phyloP scores from a whole-genome alignment of 1,140 invertebrate genomes.

The Drosophila lacteicornis region DNA sequence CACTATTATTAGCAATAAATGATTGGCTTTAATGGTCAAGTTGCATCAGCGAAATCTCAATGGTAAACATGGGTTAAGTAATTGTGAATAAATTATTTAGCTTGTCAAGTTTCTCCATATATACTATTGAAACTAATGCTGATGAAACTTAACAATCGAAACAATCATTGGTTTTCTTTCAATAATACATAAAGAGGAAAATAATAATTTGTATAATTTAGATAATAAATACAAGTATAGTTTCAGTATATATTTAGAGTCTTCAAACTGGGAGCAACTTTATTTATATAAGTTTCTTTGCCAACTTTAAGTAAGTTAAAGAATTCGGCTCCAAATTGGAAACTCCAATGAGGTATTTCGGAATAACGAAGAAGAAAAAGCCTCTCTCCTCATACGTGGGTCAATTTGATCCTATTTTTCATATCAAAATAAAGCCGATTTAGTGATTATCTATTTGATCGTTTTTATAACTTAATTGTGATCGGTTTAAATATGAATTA shows the following conservation, averaged over 20 bases:
- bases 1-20: background rate
- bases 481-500: too few relatives aligned
- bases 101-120: background rate
- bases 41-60: background rate
- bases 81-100: background rate
- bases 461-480: too few relatives aligned
- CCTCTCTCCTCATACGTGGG: too few relatives aligned
- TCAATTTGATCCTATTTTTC: background rate
- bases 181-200: background rate
- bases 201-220: background rate
- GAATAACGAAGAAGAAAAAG: background rate
- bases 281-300: too few relatives aligned
- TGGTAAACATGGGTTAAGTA: too few relatives aligned
- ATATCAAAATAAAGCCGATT: too few relatives aligned
- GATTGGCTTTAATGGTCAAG: background rate
- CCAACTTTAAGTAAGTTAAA: background rate
- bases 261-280: too few relatives aligned
- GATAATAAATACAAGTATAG: slow-evolving; percentile 1
- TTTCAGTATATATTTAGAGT: background rate
- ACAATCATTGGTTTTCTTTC: background rate
- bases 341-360: slow-evolving; percentile 1
- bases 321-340: background rate
- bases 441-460: too few relatives aligned
- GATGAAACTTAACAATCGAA: background rate
- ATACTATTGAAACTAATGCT: background rate